Evolutionary conservation across 2,113 vertebrate genomes (phyloP), one percentile per base, ranked within the genome.

Genomic region (Carlito syrichta): DNA sequence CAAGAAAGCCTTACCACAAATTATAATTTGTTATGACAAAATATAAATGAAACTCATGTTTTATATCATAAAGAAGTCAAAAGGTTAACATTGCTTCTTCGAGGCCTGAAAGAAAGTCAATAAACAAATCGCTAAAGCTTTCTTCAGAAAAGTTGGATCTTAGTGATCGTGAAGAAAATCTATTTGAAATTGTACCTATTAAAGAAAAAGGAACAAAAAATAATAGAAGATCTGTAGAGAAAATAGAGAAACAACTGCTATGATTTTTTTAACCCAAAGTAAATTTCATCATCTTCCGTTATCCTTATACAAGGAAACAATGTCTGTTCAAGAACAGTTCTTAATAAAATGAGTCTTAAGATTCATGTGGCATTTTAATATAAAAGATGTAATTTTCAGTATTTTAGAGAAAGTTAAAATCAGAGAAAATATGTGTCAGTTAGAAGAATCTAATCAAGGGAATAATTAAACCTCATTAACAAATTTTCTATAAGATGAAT

Each of bases 11-110:
- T 5, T 96, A 96, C 1, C 3, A 60, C 96, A 73, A 86, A 87
- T 74, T 81, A 60, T 82, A 63, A 89, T 84, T 93, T 96, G 89
- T 97, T 88, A 98, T 35, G 19, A 73, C 60, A 93, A 97, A 95
- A 95, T 96, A 97, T 79, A 43, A 96, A 95, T 90, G 22, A 97
- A 97, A 91, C 50, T 94, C 86, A 94, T 97, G 88, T 96, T 83
- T 98, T 94, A 94, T 43, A 87, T 3, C 1, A 85, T 85, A 91
- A 45, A 81, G 48, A 86, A 79, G 86, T 86, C 88, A 95, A 98
- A 97, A 97, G 52, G 91, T 96, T 98, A 97, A 97, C 63, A 93
- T 90, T 97, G 95, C 43, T 95, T 96, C 74, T 97, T 74, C 92
- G 48, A 96, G 85, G 40, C 83, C 9, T 82, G 92, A 97, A 97